Evolutionary conservation across 2,113 vertebrate species (phyloP).

Genomic region (Cheirogaleus medius): DNA sequence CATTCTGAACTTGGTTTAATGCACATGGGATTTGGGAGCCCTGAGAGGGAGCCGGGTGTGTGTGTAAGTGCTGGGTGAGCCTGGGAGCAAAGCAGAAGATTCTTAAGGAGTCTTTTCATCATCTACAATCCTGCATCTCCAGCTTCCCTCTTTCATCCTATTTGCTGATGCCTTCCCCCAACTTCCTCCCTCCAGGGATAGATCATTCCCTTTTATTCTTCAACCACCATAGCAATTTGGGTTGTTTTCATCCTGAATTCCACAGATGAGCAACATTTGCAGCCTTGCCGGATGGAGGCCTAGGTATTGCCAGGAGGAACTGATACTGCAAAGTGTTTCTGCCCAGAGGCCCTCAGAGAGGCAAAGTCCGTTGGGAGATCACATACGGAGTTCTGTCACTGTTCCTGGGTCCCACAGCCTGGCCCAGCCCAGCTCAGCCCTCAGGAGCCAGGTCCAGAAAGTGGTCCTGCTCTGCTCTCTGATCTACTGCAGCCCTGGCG

Average conservation of each 20-base stretch:
- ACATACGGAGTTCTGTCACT: fast-evolving
- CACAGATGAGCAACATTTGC: background rate
- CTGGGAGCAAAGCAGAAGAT: background rate
- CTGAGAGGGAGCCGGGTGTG: background rate
- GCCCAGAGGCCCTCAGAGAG: background rate
- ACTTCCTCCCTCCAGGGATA: background rate
- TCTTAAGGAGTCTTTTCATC: background rate
- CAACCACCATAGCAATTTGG: background rate
- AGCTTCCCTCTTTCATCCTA: background rate
- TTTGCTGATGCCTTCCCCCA: background rate
- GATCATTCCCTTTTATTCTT: background rate
- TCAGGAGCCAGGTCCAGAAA: background rate
- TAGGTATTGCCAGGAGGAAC: background rate
- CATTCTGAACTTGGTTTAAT: slow-evolving; percentile 1
- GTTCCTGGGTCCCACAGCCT: background rate
- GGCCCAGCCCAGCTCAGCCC: background rate
- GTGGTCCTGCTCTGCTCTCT: background rate
- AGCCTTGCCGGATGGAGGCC: background rate
- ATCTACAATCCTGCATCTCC: background rate
- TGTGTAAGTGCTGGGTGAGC: background rate
- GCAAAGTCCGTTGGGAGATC: background rate
- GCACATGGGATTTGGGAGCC: background rate
- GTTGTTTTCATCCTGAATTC: background rate
- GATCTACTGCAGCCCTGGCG: background rate
- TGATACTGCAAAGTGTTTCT: background rate